These are phyloP conservation scores for Hydrotaea cyrtoneurina DNA, from an alignment of 2,888 invertebrate genomes.

Conservation along the genomic window DNA sequence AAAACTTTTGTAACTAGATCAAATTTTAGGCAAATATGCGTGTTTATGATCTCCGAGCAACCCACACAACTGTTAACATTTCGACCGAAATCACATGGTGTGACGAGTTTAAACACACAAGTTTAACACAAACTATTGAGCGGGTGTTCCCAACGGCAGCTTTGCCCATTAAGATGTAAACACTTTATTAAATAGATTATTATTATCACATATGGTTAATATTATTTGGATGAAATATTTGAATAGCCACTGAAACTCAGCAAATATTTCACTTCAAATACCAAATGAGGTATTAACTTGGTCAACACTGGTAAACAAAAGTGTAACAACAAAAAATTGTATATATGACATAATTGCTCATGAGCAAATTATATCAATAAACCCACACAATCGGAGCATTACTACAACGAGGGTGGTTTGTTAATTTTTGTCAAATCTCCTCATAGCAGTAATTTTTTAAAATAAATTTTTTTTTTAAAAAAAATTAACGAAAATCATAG, in stretches of 20 bases:
- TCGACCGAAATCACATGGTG: background rate
- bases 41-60: background rate
- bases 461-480: too few relatives aligned
- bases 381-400: background rate
- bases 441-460: too few relatives aligned
- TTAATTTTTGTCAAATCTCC: too few relatives aligned
- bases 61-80: background rate
- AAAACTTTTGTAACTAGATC: background rate
- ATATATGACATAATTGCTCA: conserved; percentile 2
- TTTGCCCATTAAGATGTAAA: background rate
- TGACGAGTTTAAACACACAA: background rate
- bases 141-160: background rate
- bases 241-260: background rate
- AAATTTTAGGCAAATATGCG: background rate
- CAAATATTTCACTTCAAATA: background rate
- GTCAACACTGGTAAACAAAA: conserved; percentile 21
- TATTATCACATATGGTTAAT: background rate
- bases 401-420: background rate
- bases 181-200: background rate
- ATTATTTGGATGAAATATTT: background rate
- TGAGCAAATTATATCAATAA: conserved; percentile 13
- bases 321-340: too few relatives aligned
- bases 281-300: conserved; percentile 14
- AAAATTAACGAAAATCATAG: too few relatives aligned
- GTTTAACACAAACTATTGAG: background rate